Base-by-base conservation (phyloP, 1,140 invertebrate species). In the Cataglyphis hispanica region DNA sequence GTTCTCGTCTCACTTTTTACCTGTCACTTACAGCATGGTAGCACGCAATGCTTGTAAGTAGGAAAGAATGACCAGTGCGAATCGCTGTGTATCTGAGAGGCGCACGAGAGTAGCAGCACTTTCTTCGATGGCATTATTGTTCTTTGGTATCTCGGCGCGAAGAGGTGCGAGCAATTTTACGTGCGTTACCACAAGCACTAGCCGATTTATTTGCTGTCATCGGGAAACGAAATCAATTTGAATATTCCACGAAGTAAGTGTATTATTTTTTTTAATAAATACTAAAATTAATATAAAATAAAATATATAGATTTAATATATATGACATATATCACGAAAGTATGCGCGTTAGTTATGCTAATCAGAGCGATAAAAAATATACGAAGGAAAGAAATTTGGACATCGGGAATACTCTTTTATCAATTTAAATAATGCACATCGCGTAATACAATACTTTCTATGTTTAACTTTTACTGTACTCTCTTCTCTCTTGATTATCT, bases 51-150 rank as follows among this genome's bases (percentile, higher is more conserved):
- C 37, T 19, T 74, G 19, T n/a, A 27, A 34, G 67, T 76, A 89
- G 63, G 87, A 89, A 89, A 89, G 88, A 61, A 89, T 69, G 43
- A 66, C 25, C n/a, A 56, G 53, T 74, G 84, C 76, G 78, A 86
- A 84, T 81, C 53, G 67, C 53, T 31, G 50, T 69, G 88, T 87
- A 70, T 86, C 86, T 34, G 25, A 64, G 58, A 50, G 66, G 43
- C 40, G 87, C 34, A 37, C 66, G 34, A n/a, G 34, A n/a, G 66
- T 56, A 43, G 37, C 37, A 60, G 77, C 90, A 94, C 94, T 95
- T 95, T 95, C 93, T 50, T 50, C 16, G 0, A 50, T 50, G 16
- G 46, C 13, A 50, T 16, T 16, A 94, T 94, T 94, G 93, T 94
- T 93, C 89, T 92, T 92, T 89, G 91, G 91, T 93, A 81, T 84